Evolutionary conservation across 1,140 invertebrate genomes (phyloP).

Genomic region (Drosophila persimilis): DNA sequence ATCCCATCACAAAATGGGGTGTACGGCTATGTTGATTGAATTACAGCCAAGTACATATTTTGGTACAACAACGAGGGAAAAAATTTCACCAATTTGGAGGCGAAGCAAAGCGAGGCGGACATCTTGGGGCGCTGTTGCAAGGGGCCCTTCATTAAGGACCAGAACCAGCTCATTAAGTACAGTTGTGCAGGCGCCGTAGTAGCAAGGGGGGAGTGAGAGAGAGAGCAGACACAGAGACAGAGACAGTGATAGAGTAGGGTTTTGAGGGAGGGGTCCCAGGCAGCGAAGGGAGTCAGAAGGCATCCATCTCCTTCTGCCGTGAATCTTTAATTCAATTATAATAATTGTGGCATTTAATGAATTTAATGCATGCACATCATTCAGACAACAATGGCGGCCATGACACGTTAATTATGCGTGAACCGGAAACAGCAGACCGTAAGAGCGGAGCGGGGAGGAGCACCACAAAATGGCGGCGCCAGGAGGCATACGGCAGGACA

Average conservation of each 20-base stretch:
- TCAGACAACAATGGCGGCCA: conserved; percentile 70
- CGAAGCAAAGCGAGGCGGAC: not conserved
- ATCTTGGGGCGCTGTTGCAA: not conserved
- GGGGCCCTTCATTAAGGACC: conserved; percentile 15
- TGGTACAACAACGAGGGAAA: conserved; percentile 10
- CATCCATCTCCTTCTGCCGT: conserved; percentile 32
- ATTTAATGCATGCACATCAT: conserved; percentile 78
- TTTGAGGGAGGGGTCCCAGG: no score
- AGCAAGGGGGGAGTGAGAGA: not conserved
- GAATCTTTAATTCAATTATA: conserved; percentile 82
- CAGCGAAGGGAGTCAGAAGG: not conserved
- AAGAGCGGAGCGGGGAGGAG: conserved; percentile 19
- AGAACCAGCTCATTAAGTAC: conserved; percentile 42
- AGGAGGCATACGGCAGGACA: not conserved
- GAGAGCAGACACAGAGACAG: not conserved
- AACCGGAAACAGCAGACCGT: conserved; percentile 12
- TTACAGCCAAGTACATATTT: conserved; percentile 70
- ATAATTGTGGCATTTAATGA: conserved; percentile 83
- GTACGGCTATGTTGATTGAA: conserved; percentile 70
- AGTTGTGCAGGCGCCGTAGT: conserved; percentile 48
- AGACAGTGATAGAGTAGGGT: no score
- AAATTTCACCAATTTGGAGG: conserved; percentile 20
- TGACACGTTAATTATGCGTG: conserved; percentile 80
- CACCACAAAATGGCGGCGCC: conserved; percentile 39
- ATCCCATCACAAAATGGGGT: conserved; percentile 19